Evolutionary conservation across 2,888 invertebrate species (phyloP), one percentile per base, ranked within the genome.

Genomic region (Sarcophaga variegata): DNA sequence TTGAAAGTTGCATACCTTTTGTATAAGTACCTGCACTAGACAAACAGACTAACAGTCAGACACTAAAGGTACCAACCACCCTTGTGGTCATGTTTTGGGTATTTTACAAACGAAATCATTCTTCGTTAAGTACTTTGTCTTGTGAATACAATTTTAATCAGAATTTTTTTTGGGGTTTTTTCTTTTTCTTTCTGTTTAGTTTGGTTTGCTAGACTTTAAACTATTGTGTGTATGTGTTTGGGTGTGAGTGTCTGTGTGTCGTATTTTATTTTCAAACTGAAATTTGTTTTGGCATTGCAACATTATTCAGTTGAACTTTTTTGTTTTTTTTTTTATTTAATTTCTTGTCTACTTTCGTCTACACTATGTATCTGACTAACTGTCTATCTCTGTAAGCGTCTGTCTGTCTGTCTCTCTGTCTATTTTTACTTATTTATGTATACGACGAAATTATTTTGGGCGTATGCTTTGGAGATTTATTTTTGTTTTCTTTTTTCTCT

Each of bases 221-320:
- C 67, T 81, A 67, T 79, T 81, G 64, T 54, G 3, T 54, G 14
- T 54, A 1, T 14, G 12, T 12, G 49, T 22, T 22, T 22, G 22
- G 22, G 22, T 22, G 22, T 22, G 22, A 22, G 22, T 37, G 37
- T 37, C 6, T 37, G 37, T n/a, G 71, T 77, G 81, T 78, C 75
- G 66, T 71, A 83, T 81, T 83, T 17, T 64, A 74, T 66, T 81
- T 83, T 62, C 59, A 22, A 17, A 63, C 27, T 54, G 54, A 17
- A 83, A 79, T 83, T 79, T 76, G 79, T 59, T 76, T 71, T 76
- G 81, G 72, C 82, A 84, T 87, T 87, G 84, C 87, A 87, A 87
- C 87, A 87, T 17, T 17, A 12, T 82, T 47, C 20, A 81, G 66
- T 76, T 60, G 12, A 67, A 69, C 14, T 78, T 62, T 70, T 74